Base-by-base conservation (phyloP, 2,888 invertebrate species). In the Rhaphigaster nebulosa region DNA sequence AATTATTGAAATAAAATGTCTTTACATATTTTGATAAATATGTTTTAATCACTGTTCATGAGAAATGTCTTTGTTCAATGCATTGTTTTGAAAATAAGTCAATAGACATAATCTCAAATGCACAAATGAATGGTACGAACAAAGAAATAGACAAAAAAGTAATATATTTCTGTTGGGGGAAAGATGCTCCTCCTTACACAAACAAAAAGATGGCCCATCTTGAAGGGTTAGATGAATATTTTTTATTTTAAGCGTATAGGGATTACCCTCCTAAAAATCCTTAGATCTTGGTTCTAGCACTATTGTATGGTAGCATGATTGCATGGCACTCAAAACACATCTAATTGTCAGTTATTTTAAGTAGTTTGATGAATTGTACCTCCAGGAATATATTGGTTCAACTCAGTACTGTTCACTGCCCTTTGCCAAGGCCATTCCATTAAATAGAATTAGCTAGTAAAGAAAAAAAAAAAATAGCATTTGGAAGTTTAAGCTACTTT, bases 241-340 rank as follows among this genome's bases (percentile, higher is more conserved):
- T 18, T 76, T 34, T 20, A 76, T 1, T 20, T 34, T 76, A 10
- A 76, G 23, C 23, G 4, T 34, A 20, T 3, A 5, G 8, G 70
- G 15, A 70, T 76, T 38, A 8, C 38, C 8, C 20, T 76, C 38
- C 34, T 76, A 23, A 76, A 76, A 38, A 76, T 76, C 6, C 34
- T 76, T 23, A 10, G 3, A 38, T 29, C 13, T n/a, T 76, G 12
- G 70, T 10, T 34, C 8, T 38, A 76, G 84, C 84, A 45, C 84
- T 50, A 41, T 84, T 45, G 45, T 18, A n/a, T n/a, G n/a, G 45
- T 45, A 45, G 84, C 84, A 84, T 84, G 84, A 41, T 84, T 84
- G 84, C 84, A 84, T 84, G 84, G 26, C 84, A 84, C 45, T 84
- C n/a, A 29, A 20, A 29, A 29, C 60, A 60, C 18, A 15, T 65